Conservation (phyloP, 1,140 invertebrate species). For the Drosophila baimaii region DNA sequence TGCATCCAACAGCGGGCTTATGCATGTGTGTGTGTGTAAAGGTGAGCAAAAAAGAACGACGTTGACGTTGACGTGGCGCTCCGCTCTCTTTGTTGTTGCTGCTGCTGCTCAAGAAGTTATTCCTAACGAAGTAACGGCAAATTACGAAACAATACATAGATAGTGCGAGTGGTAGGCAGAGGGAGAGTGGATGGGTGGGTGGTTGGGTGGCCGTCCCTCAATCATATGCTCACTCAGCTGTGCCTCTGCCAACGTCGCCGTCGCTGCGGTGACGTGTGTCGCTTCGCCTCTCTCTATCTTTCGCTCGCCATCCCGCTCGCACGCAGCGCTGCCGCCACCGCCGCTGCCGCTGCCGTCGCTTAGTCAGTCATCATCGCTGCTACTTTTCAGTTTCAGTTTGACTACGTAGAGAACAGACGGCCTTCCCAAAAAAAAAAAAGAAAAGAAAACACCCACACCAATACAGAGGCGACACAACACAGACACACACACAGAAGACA, state of each 20-base stretch:
- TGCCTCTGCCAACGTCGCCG: constrained; percentile 17
- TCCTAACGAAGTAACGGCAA: constrained; percentile 32
- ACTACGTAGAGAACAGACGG: constrained; percentile 51
- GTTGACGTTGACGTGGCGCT: constrained; percentile 68
- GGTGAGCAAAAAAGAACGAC: constrained; percentile 47
- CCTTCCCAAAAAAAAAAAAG: constrained; percentile 48
- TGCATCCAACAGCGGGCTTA: constrained; percentile 16
- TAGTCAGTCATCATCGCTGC: constrained; percentile 72
- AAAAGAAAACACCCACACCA: constrained; percentile 21
- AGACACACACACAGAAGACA: background rate
- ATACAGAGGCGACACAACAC: background rate
- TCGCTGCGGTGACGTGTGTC: constrained; percentile 22
- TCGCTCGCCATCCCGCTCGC: constrained; percentile 10
- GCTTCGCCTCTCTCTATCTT: constrained; percentile 6
- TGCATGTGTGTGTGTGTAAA: constrained; percentile 20
- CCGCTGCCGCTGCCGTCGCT: constrained; percentile 32
- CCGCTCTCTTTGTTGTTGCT: constrained; percentile 29
- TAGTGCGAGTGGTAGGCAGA: constrained; percentile 11
- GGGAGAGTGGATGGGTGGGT: no score
- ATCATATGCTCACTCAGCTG: constrained; percentile 41
- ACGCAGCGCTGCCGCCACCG: constrained; percentile 21
- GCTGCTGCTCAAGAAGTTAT: constrained; percentile 32
- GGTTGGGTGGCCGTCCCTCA: constrained; percentile 20
- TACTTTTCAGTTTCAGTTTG: constrained; percentile 72
- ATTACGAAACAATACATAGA: constrained; percentile 66